Percentiles rank a stretch among this genome's conserved stretches.
Conservation (phyloP, 2,888 invertebrate genomes). For the Scaptomyza reducta region DNA sequence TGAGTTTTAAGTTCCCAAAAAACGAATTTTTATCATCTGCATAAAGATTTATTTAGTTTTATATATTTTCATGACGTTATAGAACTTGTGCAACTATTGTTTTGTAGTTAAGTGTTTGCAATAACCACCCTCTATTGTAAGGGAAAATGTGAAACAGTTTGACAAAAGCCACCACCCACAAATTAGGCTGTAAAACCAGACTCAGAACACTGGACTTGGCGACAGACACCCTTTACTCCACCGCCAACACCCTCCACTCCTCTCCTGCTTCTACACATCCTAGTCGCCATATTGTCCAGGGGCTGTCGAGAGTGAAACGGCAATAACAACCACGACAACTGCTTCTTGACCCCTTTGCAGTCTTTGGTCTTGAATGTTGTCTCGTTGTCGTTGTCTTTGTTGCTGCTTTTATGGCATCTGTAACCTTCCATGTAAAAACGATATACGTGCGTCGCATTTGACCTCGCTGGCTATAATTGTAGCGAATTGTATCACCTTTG, state of each 20-base stretch:
- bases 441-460: slow-evolving; percentile 33
- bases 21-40: background rate
- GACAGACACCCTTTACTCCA: slow-evolving; percentile 21
- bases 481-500: slow-evolving; percentile 72
- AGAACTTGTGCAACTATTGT: background rate
- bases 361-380: slow-evolving; percentile 22
- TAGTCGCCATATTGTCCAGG: slow-evolving; percentile 54
- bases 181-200: slow-evolving; percentile 67
- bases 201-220: slow-evolving; percentile 25
- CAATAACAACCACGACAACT: slow-evolving; percentile 34
- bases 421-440: slow-evolving; percentile 68
- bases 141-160: slow-evolving; percentile 72
- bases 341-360: slow-evolving; percentile 69
- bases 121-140: slow-evolving; percentile 48
- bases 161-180: slow-evolving; percentile 77
- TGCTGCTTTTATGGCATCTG: slow-evolving; percentile 47
- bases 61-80: background rate
- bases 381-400: slow-evolving; percentile 14
- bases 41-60: background rate
- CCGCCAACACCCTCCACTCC: background rate
- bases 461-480: slow-evolving; percentile 63
- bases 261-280: slow-evolving; percentile 5
- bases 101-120: slow-evolving; percentile 45
- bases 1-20: too few relatives aligned
- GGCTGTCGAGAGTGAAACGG: slow-evolving; percentile 29